phyloP scores from a whole-genome alignment of 1,140 invertebrate species.

The Aphelinus atriplicis region DNA sequence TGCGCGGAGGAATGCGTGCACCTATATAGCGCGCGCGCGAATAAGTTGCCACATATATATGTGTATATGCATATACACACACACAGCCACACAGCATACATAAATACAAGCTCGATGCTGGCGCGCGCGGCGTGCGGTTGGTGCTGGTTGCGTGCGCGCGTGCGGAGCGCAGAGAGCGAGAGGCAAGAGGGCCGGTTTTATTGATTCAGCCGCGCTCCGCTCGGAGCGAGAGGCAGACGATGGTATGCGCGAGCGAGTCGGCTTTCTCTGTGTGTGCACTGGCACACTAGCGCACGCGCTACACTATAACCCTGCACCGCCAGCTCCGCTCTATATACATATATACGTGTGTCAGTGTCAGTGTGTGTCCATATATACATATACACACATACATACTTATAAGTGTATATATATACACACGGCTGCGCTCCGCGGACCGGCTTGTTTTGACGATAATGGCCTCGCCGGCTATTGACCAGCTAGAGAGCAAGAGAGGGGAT shows the following conservation, averaged over 20 bases:
- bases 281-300: too few relatives aligned
- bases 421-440: not conserved
- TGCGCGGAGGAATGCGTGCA: not conserved
- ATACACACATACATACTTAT: too few relatives aligned
- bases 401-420: too few relatives aligned
- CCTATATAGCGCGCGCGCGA: not conserved
- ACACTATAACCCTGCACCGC: too few relatives aligned
- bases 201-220: constrained; percentile 6
- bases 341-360: too few relatives aligned
- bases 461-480: constrained; percentile 50
- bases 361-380: too few relatives aligned
- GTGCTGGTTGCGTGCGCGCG: too few relatives aligned
- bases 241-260: not conserved
- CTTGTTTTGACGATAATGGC: constrained; percentile 49
- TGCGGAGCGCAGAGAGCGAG: not conserved
- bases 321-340: too few relatives aligned
- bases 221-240: not conserved
- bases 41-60: not conserved
- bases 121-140: too few relatives aligned
- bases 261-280: too few relatives aligned
- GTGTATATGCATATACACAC: not conserved
- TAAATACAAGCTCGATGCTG: not conserved
- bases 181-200: constrained; percentile 21
- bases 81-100: not conserved
- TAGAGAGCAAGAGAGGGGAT: not conserved